Base-by-base conservation (phyloP, 1,140 invertebrate species). In the Brachionus calyciflorus region DNA sequence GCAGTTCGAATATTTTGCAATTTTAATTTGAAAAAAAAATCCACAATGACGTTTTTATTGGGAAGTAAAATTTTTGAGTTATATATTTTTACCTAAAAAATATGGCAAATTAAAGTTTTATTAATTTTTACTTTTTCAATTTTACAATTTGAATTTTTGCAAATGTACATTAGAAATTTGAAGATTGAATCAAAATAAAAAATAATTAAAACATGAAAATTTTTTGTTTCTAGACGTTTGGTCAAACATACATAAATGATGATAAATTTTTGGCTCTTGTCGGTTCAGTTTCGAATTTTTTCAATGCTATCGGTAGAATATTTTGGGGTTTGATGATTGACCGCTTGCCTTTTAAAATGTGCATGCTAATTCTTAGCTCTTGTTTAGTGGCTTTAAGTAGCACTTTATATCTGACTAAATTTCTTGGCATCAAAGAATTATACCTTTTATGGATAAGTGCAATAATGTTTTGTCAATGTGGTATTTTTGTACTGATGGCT, bases 221-320 rank as follows among this genome's bases (percentile, higher is more conserved):
- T 26, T 55, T 37, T 60, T 60, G 33, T 33, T 60, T 60, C 19
- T 60, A 83, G 83, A 81, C 85, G 2, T 87, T 82, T 80, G 87
- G 87, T 7, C 85, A 85, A 76, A 83, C 82, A 7, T 86, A 85
- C 78, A 86, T 87, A 49, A 78, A 70, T 2, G 82, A 87, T 78
- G 87, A 88, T 78, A 80, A 82, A 28, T 87, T 85, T 76, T 80
- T 87, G 55, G 84, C 86, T 2, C 76, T 82, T 10, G 83, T 87
- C 3, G 86, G 86, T 3, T 82, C 86, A 0, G 77, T 87, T 44
- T 82, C 85, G n/a, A 82, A 87, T n/a, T 78, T 87, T 28, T 86
- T 83, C 79, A 88, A 88, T 81, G 82, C 83, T 19, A 78, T 30
- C 24, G 87, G 86, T 1, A 77, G 87, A 33, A 80, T 87, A n/a